Evolutionary conservation across 2,113 vertebrate species (phyloP), one percentile per base, ranked within the genome.

Genomic region (Forbesichthys papilliferus): DNA sequence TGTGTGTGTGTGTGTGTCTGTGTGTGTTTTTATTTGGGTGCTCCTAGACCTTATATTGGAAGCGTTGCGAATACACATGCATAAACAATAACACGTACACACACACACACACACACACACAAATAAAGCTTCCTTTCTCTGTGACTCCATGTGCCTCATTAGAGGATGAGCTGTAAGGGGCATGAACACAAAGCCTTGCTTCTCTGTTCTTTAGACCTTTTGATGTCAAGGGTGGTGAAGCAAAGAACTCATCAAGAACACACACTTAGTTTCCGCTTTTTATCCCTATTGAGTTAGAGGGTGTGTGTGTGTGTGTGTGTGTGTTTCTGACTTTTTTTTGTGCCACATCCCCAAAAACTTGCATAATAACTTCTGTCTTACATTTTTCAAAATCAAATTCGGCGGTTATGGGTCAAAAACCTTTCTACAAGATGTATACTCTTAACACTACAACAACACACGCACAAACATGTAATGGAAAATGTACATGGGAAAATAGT

Each of bases 211-310:
- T 77, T 56, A 80, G 76, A 82, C 79, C 85, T 87, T 89, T 90
- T 90, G 89, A 90, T 90, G 87, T 90, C 78, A 85, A 90, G 86
- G 78, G 87, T 82, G 78, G 71, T 81, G 84, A 82, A 84, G 74
- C 81, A 79, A 54, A 69, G 77, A 10, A 47, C 80, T 81, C 83
- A 85, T 90, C 82, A 81, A 71, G 64, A 81, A 77, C 48, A 83
- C 78, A 79, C 64, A 69, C 53, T 76, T 66, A 63, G 60, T 66
- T 77, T 75, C 60, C 66, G 68, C 34, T 66, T 42, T 13, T 27
- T 27, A 33, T 36, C 11, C 10, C 49, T 7, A 14, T 66, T 58
- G 60, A 51, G 52, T 14, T 62, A 54, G 1, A 4, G 4, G 10
- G 16, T 16, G 16, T 16, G 16, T 12, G 67, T 61, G 51, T 71